Evolutionary conservation across 2,113 vertebrate genomes (phyloP).

Genomic region (Sigmodon hispidus): DNA sequence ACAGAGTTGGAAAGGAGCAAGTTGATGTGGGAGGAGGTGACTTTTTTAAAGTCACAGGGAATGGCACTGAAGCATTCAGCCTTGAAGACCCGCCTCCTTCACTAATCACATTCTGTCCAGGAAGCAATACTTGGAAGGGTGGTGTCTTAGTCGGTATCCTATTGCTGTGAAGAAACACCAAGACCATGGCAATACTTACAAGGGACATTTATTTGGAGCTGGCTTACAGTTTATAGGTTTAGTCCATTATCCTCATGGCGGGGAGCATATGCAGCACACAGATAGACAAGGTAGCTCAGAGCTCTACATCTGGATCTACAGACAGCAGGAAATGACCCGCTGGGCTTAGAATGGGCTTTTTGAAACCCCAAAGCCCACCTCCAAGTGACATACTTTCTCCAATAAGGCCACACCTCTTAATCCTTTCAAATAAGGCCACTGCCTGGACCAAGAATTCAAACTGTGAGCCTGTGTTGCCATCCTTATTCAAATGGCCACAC

Average conservation of each 20-base stretch:
- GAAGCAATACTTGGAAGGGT: not conserved
- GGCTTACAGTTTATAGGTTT: not conserved
- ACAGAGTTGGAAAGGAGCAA: not conserved
- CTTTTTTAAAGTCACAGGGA: not conserved
- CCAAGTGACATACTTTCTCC: too few relatives aligned
- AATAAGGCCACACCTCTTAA: too few relatives aligned
- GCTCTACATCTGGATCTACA: not conserved
- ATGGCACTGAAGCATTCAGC: not conserved
- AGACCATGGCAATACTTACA: not conserved
- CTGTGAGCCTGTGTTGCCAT: not conserved
- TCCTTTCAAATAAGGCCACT: too few relatives aligned
- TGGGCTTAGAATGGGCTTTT: too few relatives aligned
- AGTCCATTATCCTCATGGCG: not conserved
- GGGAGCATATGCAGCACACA: not conserved
- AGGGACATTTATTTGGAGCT: not conserved
- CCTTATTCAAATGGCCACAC: not conserved
- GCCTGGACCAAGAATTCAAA: not conserved
- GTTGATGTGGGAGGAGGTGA: not conserved
- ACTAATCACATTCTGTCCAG: not conserved
- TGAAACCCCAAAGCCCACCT: too few relatives aligned
- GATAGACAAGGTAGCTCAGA: not conserved
- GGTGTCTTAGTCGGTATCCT: not conserved
- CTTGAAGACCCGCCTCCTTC: too few relatives aligned
- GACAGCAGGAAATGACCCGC: not conserved
- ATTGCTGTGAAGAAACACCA: not conserved